phyloP scores from a whole-genome alignment of 2,113 vertebrate genomes.

The Rhinolophus ferrumequinum region DNA sequence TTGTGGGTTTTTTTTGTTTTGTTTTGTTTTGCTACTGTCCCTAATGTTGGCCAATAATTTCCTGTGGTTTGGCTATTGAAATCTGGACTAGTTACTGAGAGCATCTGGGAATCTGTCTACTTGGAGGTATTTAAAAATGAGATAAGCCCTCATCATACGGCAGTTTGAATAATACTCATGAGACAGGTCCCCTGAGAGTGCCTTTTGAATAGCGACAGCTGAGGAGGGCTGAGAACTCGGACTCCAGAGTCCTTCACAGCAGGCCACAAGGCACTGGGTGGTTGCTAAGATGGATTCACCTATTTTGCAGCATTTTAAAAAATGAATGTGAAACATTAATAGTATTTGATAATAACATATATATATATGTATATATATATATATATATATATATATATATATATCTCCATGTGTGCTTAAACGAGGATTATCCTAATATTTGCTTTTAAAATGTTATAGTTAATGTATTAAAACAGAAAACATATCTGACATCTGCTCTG shows the following conservation, averaged over 20 bases:
- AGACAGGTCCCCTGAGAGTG: background rate
- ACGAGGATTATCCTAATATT: background rate
- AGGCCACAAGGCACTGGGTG: background rate
- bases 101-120: background rate
- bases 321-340: background rate
- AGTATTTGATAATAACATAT: background rate
- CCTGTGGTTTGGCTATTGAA: background rate
- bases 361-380: too few relatives aligned
- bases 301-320: conserved; percentile 7
- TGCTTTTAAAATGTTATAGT: background rate
- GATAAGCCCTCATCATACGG: background rate
- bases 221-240: background rate
- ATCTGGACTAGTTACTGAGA: background rate
- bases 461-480: conserved; percentile 39
- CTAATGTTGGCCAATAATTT: background rate
- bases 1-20: background rate
- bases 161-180: background rate
- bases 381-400: too few relatives aligned
- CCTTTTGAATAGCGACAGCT: background rate
- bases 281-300: conserved; percentile 22
- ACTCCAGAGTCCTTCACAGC: background rate
- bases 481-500: background rate
- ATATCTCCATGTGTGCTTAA: background rate
- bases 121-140: background rate
- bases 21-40: background rate